Evolutionary conservation across 64 coral and sea anemone genomes (phyloP), one percentile per base, ranked within the genome.

Genomic region (Cladopsammia gracilis): DNA sequence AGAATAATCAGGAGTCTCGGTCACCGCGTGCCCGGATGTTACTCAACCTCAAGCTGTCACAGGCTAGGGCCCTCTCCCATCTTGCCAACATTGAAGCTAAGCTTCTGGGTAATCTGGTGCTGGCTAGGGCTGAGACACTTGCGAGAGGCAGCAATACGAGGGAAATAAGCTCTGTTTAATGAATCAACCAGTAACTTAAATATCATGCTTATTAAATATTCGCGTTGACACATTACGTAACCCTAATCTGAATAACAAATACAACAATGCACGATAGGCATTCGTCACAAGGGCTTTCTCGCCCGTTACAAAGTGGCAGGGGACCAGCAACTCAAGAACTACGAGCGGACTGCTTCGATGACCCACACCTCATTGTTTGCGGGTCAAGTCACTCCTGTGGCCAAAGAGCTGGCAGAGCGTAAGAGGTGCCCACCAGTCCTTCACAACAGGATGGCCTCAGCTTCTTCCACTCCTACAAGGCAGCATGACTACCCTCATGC

Each of bases 31-130:
- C 73, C 49, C 73, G 48, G 73, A 76, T 76, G 34, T 48, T 76
- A 48, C 73, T 76, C 20, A 71, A 20, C 18, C 68, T 71, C 49
- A 76, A 76, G 73, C 43, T 48, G 73, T 68, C 0, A 2, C 73
- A 76, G 73, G 73, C 73, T 52, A 76, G 73, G 73, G 73, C 73
- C 4, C 49, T 76, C 14, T 76, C 73, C 44, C 42, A 76, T 52
- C 43, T 76, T 46, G 42, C 42, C 43, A 76, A 48, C 42, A 46
- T 76, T 20, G 49, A 76, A 12, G 73, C 73, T 48, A 76, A 76
- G 49, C 73, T 76, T 14, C n/a, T 76, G 1, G 73, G 73, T 48
- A 76, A 46, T 52, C 16, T 76, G 49, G 49, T 52, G 73, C 44
- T 76, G 12, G 49, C 44, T 52, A 48, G 73, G 24, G n/a, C n/a